These are phyloP conservation scores for Bos indicus DNA, from an alignment of 2,113 vertebrate genomes.

Conservation along the genomic window DNA sequence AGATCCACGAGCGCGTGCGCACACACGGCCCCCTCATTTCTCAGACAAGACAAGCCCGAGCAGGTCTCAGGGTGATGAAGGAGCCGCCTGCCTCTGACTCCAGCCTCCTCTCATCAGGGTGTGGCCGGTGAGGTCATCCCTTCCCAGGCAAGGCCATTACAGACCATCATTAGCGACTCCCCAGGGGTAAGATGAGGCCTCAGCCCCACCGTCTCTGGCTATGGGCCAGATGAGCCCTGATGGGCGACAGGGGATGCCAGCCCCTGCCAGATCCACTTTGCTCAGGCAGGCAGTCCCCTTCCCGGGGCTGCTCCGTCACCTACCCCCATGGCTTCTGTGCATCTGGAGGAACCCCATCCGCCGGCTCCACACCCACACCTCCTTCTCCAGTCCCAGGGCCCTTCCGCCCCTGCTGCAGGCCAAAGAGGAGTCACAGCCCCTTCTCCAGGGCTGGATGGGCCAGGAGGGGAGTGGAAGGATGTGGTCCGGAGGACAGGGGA, in stretches of 20 bases:
- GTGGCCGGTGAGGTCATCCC: slow-evolving; percentile 46
- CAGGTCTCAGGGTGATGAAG: not conserved
- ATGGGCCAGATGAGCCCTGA: not conserved
- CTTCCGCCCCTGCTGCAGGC: not conserved
- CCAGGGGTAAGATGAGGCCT: not conserved
- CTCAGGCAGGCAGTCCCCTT: not conserved
- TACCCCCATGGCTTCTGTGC: not conserved
- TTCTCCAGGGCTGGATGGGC: not conserved
- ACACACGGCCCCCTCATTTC: not conserved
- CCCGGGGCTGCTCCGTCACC: rapidly evolving
- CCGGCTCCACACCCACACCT: not conserved
- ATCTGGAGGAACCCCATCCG: rapidly evolving
- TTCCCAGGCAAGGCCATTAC: not conserved
- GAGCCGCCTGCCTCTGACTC: slow-evolving; percentile 33
- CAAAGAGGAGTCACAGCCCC: not conserved
- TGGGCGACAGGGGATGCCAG: not conserved
- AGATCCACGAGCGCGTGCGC: rapidly evolving
- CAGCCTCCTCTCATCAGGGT: not conserved
- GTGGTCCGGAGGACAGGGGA: not conserved
- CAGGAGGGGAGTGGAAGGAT: not conserved
- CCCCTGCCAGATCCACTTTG: not conserved
- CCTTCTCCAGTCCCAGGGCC: not conserved
- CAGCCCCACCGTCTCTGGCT: not conserved
- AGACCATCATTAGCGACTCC: not conserved
- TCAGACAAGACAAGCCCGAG: slow-evolving; percentile 45